Percentiles rank a stretch among this genome's conserved stretches.
Evolutionary conservation across 2,797 vertebrate species (phyloP).

Genomic region (Cyprinodon diabolis): DNA sequence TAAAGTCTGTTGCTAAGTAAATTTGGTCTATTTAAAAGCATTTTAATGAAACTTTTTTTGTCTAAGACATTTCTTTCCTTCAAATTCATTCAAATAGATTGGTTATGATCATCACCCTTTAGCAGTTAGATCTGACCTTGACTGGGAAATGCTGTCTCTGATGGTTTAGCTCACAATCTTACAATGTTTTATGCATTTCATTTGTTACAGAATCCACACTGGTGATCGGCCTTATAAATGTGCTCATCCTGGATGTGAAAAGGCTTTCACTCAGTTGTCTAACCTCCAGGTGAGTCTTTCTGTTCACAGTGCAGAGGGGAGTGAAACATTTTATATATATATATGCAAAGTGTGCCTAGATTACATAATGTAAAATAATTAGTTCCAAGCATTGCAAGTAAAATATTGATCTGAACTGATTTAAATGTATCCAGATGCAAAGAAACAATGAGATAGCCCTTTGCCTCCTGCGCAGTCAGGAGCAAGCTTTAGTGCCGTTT

Average conservation of each 20-base stretch:
- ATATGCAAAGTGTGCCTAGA: too few relatives aligned
- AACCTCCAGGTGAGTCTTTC: slow-evolving; percentile 91
- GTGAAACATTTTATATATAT: too few relatives aligned
- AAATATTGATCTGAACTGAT: too few relatives aligned
- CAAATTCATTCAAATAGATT: neutral
- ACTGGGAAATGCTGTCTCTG: neutral
- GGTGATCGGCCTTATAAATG: slow-evolving; percentile 99
- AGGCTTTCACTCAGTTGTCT: slow-evolving; percentile 98
- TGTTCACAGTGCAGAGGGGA: neutral
- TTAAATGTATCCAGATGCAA: too few relatives aligned
- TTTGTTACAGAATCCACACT: slow-evolving; percentile 91
- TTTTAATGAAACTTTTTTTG: neutral
- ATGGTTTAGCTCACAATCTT: neutral
- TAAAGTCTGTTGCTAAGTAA: neutral
- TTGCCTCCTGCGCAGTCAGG: too few relatives aligned
- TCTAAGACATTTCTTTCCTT: neutral
- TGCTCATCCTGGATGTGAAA: slow-evolving; percentile 96
- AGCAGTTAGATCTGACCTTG: neutral
- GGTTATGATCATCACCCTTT: neutral
- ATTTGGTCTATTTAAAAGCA: neutral
- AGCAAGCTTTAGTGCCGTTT: too few relatives aligned
- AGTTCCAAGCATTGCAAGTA: too few relatives aligned
- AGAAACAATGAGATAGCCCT: too few relatives aligned
- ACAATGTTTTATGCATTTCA: neutral
- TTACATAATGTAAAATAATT: too few relatives aligned